These are phyloP conservation scores for Junonia oenone DNA, from an alignment of 2,888 invertebrate species.

Conservation along the genomic window DNA sequence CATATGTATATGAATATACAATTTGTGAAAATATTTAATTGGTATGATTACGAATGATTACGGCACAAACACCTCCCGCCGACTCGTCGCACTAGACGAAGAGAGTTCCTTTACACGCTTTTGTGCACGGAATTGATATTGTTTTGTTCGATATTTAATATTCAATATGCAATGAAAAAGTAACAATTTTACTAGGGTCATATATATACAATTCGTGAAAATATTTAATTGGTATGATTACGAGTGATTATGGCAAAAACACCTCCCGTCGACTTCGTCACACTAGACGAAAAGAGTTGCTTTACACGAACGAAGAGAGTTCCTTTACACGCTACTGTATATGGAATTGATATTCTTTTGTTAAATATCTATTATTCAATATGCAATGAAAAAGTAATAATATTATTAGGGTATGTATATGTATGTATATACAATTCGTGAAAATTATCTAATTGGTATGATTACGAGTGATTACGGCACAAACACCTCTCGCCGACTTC, in stretches of 20 bases:
- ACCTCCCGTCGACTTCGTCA: constrained; percentile 56
- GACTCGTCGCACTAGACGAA: constrained; percentile 35
- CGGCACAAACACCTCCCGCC: constrained; percentile 68
- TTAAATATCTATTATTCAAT: too few relatives aligned
- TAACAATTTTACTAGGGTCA: too few relatives aligned
- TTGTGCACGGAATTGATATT: constrained; percentile 16
- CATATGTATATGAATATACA: too few relatives aligned
- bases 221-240: constrained; percentile 76
- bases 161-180: too few relatives aligned
- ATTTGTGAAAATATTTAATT: constrained; percentile 76
- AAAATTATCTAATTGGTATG: constrained; percentile 76
- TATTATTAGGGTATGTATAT: too few relatives aligned
- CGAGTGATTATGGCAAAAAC: constrained; percentile 64
- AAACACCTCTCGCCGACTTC: constrained; percentile 65
- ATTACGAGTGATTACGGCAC: constrained; percentile 65
- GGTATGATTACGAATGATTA: constrained; percentile 70
- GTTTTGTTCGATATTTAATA: constrained; percentile 5
- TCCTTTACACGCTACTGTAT: constrained; percentile 35
- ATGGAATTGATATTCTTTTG: constrained; percentile 10
- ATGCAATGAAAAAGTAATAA: too few relatives aligned
- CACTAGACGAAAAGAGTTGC: too few relatives aligned
- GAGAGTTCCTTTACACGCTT: constrained; percentile 38
- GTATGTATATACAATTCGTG: too few relatives aligned
- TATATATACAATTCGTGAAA: too few relatives aligned
- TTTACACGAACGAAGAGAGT: too few relatives aligned